Evolutionary conservation across 2,797 vertebrate species (phyloP).

Genomic region (Epinephelus awoara): DNA sequence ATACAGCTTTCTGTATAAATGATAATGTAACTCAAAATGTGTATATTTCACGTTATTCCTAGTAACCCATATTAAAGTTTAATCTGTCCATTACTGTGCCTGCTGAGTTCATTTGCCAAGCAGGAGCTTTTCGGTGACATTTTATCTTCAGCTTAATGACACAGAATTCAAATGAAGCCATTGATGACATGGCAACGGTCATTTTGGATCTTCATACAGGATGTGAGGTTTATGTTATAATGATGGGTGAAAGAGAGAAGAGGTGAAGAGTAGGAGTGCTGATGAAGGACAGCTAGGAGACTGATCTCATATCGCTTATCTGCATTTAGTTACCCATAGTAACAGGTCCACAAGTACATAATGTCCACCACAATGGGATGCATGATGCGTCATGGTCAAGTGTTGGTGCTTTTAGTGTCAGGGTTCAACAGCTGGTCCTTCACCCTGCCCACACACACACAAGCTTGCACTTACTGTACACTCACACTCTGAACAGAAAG

Average conservation of each 20-base stretch:
- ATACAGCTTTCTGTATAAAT: not conserved
- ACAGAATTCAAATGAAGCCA: not conserved
- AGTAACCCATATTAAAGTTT: not conserved
- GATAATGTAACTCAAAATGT: too few relatives aligned
- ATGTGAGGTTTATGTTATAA: not conserved
- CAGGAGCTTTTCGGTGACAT: too few relatives aligned
- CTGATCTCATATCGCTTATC: not conserved
- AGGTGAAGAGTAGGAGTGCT: not conserved
- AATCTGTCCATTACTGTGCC: not conserved
- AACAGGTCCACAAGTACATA: constrained; percentile 2
- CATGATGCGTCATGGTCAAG: not conserved
- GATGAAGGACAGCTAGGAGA: not conserved
- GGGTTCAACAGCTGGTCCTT: not conserved
- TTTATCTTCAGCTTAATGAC: too few relatives aligned
- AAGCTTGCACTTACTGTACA: not conserved
- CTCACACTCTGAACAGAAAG: not conserved
- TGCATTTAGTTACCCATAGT: not conserved
- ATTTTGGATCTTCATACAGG: not conserved
- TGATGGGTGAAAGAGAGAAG: not conserved
- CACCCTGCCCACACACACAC: not conserved
- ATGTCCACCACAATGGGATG: not conserved
- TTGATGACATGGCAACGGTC: too few relatives aligned
- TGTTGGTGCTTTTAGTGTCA: not conserved
- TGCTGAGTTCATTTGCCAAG: too few relatives aligned
- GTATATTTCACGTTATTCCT: not conserved